These are phyloP conservation scores for Chaetura pelagica DNA, from an alignment of 2,113 vertebrate genomes.

Conservation along the genomic window DNA sequence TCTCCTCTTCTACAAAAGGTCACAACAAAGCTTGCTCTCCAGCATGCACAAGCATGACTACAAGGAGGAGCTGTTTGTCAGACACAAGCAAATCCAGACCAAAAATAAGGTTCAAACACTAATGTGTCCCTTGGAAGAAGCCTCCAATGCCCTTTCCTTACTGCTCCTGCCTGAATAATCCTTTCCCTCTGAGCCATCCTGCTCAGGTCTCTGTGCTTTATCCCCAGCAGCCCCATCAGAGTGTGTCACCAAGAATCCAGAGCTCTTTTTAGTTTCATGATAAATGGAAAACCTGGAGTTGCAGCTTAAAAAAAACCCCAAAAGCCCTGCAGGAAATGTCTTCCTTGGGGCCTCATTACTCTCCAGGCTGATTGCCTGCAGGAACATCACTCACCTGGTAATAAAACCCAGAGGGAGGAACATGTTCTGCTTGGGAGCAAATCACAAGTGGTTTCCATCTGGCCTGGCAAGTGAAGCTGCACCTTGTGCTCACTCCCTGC, in stretches of 20 bases:
- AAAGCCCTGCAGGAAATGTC: neutral
- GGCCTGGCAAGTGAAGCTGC: neutral
- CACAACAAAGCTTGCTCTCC: neutral
- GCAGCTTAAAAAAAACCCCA: neutral
- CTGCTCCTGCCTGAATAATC: neutral
- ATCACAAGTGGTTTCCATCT: conserved; percentile 8
- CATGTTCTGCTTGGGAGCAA: neutral
- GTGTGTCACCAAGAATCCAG: neutral
- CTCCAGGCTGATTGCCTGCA: neutral
- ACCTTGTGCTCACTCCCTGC: fast-evolving
- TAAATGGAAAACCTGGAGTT: neutral
- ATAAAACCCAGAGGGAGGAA: conserved; percentile 15
- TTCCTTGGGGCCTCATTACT: neutral
- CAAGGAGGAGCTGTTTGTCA: neutral
- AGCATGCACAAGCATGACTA: neutral
- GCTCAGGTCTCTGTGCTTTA: neutral
- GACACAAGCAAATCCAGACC: neutral
- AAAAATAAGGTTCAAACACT: neutral
- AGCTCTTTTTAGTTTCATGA: neutral
- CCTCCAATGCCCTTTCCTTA: neutral
- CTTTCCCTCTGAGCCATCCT: neutral
- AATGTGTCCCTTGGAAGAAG: neutral
- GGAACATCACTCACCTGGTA: conserved; percentile 11
- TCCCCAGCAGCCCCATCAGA: neutral
- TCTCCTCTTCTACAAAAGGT: neutral